These are phyloP conservation scores for Drosophila rubida DNA, from an alignment of 2,888 invertebrate species.

Conservation along the genomic window DNA sequence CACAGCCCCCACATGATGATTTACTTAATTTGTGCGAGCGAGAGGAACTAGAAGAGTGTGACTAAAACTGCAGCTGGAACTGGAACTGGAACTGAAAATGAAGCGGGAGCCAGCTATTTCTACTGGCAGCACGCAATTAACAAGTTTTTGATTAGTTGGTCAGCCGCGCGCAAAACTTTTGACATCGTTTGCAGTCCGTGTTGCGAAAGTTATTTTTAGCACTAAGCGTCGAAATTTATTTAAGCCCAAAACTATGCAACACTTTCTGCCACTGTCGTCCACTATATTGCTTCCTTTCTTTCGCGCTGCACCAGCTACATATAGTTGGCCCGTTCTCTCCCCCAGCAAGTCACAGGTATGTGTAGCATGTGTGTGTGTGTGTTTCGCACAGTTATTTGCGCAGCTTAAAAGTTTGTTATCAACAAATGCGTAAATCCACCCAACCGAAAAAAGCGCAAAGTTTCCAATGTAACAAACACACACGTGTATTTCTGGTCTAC, in stretches of 20 bases:
- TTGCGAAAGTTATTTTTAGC: conserved; percentile 48
- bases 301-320: conserved; percentile 14
- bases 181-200: conserved; percentile 63
- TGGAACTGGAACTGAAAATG: conserved; percentile 4
- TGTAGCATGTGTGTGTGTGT: conserved; percentile 29
- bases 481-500: background rate
- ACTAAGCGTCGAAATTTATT: conserved; percentile 54
- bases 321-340: conserved; percentile 3
- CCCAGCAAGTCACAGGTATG: conserved; percentile 24
- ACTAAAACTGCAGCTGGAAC: background rate
- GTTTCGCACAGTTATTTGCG: conserved; percentile 64
- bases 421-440: conserved; percentile 77
- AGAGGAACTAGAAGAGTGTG: background rate
- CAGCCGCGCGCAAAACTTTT: conserved; percentile 69
- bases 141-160: conserved; percentile 75
- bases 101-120: conserved; percentile 47
- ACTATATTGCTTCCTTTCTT: background rate
- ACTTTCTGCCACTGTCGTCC: conserved; percentile 26
- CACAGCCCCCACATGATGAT: background rate
- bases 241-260: conserved; percentile 50
- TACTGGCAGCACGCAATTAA: conserved; percentile 67
- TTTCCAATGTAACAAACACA: conserved; percentile 61
- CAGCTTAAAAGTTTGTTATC: conserved; percentile 76
- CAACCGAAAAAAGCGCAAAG: conserved; percentile 62
- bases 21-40: conserved; percentile 4